phyloP scores from a whole-genome alignment of 2,113 vertebrate species.

The Cololabis saira region DNA sequence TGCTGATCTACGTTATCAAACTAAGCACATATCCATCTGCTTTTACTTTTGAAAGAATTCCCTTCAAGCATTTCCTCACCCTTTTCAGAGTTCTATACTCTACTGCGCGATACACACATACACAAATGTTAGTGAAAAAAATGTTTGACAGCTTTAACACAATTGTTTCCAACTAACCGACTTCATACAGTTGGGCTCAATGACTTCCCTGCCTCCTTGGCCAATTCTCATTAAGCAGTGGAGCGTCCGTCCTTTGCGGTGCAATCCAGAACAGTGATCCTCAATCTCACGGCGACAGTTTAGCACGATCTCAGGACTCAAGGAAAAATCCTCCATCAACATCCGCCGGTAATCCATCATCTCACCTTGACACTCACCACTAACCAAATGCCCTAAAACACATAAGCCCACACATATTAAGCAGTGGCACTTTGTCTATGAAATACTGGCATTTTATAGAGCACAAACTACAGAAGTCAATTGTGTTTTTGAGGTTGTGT shows the following conservation, averaged over 20 bases:
- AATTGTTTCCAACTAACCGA: slow-evolving; percentile 88
- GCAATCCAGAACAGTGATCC: slow-evolving; percentile 92
- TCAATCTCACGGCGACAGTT: slow-evolving; percentile 95
- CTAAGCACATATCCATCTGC: too few species aligned
- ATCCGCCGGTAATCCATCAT: slow-evolving; percentile 98
- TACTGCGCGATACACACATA: too few species aligned
- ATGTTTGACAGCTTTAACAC: too few species aligned
- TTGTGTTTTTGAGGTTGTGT: too few species aligned
- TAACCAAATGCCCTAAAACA: slow-evolving; percentile 88
- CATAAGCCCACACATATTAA: not conserved
- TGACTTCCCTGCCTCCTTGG: slow-evolving; percentile 86
- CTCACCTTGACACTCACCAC: slow-evolving; percentile 95
- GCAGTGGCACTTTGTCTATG: too few species aligned
- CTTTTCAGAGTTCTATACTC: too few species aligned
- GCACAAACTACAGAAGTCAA: not conserved
- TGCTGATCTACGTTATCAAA: too few species aligned
- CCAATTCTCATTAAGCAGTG: slow-evolving; percentile 96
- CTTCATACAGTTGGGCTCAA: slow-evolving; percentile 89
- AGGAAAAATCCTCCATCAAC: slow-evolving; percentile 97
- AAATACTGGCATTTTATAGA: too few species aligned
- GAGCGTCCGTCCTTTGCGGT: slow-evolving; percentile 94
- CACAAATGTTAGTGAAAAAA: not conserved
- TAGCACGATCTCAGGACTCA: slow-evolving; percentile 96
- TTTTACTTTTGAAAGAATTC: too few species aligned
- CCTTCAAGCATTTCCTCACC: too few species aligned